Percentiles rank a stretch among this genome's conserved stretches.
phyloP scores from a whole-genome alignment of 2,888 invertebrate genomes.

The Drosophila falleni region DNA sequence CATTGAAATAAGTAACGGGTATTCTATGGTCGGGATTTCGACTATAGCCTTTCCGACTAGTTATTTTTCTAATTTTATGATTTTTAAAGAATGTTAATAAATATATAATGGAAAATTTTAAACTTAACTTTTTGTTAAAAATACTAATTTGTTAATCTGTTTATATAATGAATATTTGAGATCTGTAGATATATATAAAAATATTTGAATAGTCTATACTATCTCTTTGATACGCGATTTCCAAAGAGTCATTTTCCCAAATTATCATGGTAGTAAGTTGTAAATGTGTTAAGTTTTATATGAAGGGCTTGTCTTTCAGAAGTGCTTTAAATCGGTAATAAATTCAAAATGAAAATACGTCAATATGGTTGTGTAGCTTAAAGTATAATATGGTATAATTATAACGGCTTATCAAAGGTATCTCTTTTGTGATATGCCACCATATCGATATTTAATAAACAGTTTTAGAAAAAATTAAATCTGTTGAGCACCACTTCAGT shows the following conservation, averaged over 20 bases:
- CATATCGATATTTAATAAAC: conserved; percentile 59
- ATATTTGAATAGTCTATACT: too few relatives aligned
- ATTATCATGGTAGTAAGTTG: neutral
- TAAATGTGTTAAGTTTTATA: neutral
- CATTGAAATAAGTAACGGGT: too few relatives aligned
- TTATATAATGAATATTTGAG: neutral
- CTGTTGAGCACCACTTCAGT: conserved; percentile 56
- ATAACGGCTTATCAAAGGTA: conserved; percentile 51
- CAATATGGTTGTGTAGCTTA: neutral
- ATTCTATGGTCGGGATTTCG: too few relatives aligned
- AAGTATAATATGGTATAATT: conserved; percentile 33
- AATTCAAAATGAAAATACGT: neutral
- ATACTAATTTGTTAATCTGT: too few relatives aligned
- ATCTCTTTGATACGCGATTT: too few relatives aligned
- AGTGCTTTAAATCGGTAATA: neutral
- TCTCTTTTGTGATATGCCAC: conserved; percentile 18
- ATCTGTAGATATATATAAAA: too few relatives aligned
- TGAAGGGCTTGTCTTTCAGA: neutral
- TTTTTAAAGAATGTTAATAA: too few relatives aligned
- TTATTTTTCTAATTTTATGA: too few relatives aligned
- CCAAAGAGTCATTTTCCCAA: neutral
- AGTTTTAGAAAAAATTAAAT: conserved; percentile 17
- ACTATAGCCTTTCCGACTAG: too few relatives aligned
- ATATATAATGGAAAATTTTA: too few relatives aligned
- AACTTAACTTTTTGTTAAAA: too few relatives aligned